These are phyloP conservation scores for Philopotamus ludificatus DNA, from an alignment of 1,140 invertebrate species.

Conservation along the genomic window DNA sequence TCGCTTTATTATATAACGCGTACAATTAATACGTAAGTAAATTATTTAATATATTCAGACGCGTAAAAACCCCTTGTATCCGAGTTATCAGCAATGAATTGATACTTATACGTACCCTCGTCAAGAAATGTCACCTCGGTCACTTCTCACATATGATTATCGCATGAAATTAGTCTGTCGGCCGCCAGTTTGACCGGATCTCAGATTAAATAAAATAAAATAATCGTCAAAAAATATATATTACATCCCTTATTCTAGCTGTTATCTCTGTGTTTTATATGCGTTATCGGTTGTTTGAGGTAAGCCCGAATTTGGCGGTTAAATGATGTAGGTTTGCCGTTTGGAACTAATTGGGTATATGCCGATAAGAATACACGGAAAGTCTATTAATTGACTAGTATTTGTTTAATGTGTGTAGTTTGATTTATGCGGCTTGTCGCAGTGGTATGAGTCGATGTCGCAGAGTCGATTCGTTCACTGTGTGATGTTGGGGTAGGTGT, in stretches of 20 bases:
- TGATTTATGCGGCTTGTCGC: too few relatives aligned
- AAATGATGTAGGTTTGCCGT: not conserved
- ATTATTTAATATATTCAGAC: too few relatives aligned
- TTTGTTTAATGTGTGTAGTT: too few relatives aligned
- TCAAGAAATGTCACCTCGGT: slow-evolving; percentile 26
- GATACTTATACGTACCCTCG: slow-evolving; percentile 29
- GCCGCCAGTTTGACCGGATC: slow-evolving; percentile 12
- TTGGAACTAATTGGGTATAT: not conserved
- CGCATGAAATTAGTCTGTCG: slow-evolving; percentile 33
- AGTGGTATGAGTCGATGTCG: too few relatives aligned
- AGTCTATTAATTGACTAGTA: not conserved
- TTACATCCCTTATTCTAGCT: too few relatives aligned
- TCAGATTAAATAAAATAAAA: not conserved
- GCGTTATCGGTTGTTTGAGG: too few relatives aligned
- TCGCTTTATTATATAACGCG: not conserved
- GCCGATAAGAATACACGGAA: not conserved
- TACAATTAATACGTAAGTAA: too few relatives aligned
- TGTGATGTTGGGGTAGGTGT: too few relatives aligned
- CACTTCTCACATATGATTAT: slow-evolving; percentile 22
- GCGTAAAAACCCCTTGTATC: not conserved
- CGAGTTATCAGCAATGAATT: slow-evolving; percentile 18
- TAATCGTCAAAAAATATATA: not conserved
- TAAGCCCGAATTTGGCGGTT: too few relatives aligned
- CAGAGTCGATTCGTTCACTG: too few relatives aligned
- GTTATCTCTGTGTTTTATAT: too few relatives aligned